Conservation (phyloP, 2,888 invertebrate genomes). For the Gibbula magus region DNA sequence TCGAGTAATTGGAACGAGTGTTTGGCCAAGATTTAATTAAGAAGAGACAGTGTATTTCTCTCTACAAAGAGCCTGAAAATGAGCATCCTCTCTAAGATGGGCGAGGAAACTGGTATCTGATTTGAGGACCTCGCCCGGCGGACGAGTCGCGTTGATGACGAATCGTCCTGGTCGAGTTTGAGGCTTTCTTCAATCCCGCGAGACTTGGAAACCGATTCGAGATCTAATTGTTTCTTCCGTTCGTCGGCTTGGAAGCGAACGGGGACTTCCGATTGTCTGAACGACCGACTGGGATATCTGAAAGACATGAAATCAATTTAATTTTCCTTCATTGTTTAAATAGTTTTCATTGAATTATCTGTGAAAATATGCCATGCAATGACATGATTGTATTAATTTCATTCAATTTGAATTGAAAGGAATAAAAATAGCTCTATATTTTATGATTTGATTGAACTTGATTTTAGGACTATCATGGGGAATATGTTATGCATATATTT, state of each 20-base stretch:
- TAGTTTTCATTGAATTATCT: too few relatives aligned
- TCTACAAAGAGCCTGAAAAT: conserved; percentile 6
- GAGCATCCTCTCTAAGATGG: neutral
- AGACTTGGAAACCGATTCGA: neutral
- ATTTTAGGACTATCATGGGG: too few relatives aligned
- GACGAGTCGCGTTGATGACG: neutral
- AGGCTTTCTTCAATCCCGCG: neutral
- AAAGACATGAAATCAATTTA: neutral
- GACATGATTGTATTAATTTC: too few relatives aligned
- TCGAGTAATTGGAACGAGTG: conserved; percentile 14
- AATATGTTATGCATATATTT: too few relatives aligned
- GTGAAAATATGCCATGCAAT: too few relatives aligned
- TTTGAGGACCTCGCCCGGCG: neutral
- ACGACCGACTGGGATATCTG: neutral
- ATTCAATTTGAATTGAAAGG: too few relatives aligned
- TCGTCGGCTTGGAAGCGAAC: neutral
- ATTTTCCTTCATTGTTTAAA: neutral
- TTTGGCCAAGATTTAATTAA: conserved; percentile 22
- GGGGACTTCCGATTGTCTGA: neutral
- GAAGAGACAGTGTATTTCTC: conserved; percentile 14
- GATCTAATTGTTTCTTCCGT: conserved; percentile 5
- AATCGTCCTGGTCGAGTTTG: neutral
- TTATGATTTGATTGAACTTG: too few relatives aligned
- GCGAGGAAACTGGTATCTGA: neutral
- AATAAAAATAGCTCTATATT: too few relatives aligned